Conservation (phyloP, 2,888 invertebrate species). For the Automeris io region DNA sequence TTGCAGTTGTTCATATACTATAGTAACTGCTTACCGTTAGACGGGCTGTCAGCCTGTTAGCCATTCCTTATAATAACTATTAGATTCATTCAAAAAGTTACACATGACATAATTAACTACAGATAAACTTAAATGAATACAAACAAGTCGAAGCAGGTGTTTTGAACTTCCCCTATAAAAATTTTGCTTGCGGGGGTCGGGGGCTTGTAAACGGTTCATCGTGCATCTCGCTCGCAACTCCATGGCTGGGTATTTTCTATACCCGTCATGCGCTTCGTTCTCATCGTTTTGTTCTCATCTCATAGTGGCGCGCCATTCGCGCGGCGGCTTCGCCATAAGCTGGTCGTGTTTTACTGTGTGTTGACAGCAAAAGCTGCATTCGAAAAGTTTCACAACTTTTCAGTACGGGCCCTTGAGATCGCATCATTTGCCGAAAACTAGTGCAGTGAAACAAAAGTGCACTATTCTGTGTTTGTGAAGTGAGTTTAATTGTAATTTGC, state of each 20-base stretch:
- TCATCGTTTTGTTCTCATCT: slow-evolving; percentile 44
- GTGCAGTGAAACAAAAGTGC: slow-evolving; percentile 57
- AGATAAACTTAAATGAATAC: not conserved
- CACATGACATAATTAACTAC: not conserved
- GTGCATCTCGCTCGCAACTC: slow-evolving; percentile 29
- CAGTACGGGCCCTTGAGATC: slow-evolving; percentile 42
- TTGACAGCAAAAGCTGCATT: slow-evolving; percentile 36
- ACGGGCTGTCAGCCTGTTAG: too few relatives aligned
- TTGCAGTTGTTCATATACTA: too few relatives aligned
- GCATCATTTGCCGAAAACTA: slow-evolving; percentile 38
- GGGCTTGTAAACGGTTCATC: slow-evolving; percentile 44
- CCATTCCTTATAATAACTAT: too few relatives aligned
- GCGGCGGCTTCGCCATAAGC: slow-evolving; percentile 51
- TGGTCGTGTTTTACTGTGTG: slow-evolving; percentile 40
- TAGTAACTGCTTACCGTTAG: too few relatives aligned
- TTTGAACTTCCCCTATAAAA: slow-evolving; percentile 44
- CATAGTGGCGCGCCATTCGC: slow-evolving; percentile 30
- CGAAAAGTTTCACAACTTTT: slow-evolving; percentile 70
- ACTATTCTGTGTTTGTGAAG: slow-evolving; percentile 54
- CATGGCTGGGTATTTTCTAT: slow-evolving; percentile 24
- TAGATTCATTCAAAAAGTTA: too few relatives aligned
- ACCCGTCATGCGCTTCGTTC: slow-evolving; percentile 46
- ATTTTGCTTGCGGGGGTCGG: slow-evolving; percentile 31
- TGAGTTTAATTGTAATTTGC: slow-evolving; percentile 45
- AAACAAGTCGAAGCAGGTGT: slow-evolving; percentile 35